Percentiles rank a stretch among this genome's conserved stretches.
Conservation (phyloP, 2,113 vertebrate species). For the Maccullochella peelii region DNA sequence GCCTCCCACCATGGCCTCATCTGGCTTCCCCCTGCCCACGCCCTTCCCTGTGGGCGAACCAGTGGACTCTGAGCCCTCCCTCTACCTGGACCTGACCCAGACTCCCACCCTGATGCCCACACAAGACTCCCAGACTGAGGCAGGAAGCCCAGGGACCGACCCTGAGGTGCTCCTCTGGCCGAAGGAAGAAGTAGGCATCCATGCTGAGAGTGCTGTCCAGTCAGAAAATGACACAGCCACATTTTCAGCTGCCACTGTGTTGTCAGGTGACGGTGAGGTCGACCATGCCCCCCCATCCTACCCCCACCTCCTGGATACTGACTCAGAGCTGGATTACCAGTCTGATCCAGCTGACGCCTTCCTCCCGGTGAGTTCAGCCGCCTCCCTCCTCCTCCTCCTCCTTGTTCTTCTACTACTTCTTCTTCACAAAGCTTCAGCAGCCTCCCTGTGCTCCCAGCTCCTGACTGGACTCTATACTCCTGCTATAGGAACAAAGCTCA, state of each 20-base stretch:
- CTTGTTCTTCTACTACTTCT: neutral
- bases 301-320: slow-evolving; percentile 86
- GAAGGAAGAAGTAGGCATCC: slow-evolving; percentile 71
- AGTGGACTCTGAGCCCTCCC: slow-evolving; percentile 57
- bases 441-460: slow-evolving; percentile 24
- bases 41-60: slow-evolving; percentile 72
- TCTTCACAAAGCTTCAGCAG: slow-evolving; percentile 27
- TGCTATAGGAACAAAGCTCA: slow-evolving; percentile 29
- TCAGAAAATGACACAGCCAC: slow-evolving; percentile 88
- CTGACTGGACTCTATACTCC: slow-evolving; percentile 30
- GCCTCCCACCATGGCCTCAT: slow-evolving; percentile 64
- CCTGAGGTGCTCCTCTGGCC: slow-evolving; percentile 81
- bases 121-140: slow-evolving; percentile 30
- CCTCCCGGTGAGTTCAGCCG: slow-evolving; percentile 88
- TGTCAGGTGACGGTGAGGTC: slow-evolving; percentile 94
- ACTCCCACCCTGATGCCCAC: slow-evolving; percentile 45
- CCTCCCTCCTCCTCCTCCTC: slow-evolving; percentile 12
- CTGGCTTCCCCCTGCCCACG: slow-evolving; percentile 67
- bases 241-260: slow-evolving; percentile 90
- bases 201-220: slow-evolving; percentile 23
- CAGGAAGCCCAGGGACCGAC: slow-evolving; percentile 65
- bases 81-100: slow-evolving; percentile 66
- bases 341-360: slow-evolving; percentile 89
- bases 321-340: slow-evolving; percentile 91
- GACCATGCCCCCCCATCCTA: slow-evolving; percentile 87